Evolutionary conservation across 2,888 invertebrate species (phyloP).

Genomic region (Acleris sparsana): DNA sequence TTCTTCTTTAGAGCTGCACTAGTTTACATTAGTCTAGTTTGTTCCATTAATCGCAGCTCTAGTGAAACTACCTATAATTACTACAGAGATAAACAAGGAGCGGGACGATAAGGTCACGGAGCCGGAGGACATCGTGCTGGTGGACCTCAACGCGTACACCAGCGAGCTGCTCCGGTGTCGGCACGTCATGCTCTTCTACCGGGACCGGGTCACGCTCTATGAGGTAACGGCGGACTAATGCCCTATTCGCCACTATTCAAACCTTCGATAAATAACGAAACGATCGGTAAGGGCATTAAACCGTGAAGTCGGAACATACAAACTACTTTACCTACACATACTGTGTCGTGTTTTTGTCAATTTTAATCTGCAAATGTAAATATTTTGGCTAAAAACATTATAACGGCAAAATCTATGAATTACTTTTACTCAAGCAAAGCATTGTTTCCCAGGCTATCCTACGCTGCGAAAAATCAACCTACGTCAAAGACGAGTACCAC

Average conservation of each 20-base stretch:
- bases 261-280: too few species aligned
- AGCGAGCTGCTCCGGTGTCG: slow-evolving; percentile 86
- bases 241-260: too few species aligned
- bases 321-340: too few species aligned
- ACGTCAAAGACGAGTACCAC: slow-evolving; percentile 86
- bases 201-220: slow-evolving; percentile 85
- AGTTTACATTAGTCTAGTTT: too few species aligned
- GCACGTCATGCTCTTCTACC: slow-evolving; percentile 86
- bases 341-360: too few species aligned
- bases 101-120: slow-evolving; percentile 51
- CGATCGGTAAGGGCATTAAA: too few species aligned
- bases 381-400: background rate
- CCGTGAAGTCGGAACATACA: too few species aligned
- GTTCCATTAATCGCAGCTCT: too few species aligned
- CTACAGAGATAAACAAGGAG: slow-evolving; percentile 71
- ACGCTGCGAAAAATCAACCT: slow-evolving; percentile 85
- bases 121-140: slow-evolving; percentile 65
- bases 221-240: too few species aligned
- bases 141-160: slow-evolving; percentile 85
- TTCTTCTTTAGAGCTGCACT: too few species aligned
- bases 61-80: too few species aligned
- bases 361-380: too few species aligned
- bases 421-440: background rate
- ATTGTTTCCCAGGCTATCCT: slow-evolving; percentile 80
- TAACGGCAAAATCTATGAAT: background rate